These are phyloP conservation scores for Osmoderma eremita DNA, from an alignment of 2,888 invertebrate genomes.

Conservation along the genomic window DNA sequence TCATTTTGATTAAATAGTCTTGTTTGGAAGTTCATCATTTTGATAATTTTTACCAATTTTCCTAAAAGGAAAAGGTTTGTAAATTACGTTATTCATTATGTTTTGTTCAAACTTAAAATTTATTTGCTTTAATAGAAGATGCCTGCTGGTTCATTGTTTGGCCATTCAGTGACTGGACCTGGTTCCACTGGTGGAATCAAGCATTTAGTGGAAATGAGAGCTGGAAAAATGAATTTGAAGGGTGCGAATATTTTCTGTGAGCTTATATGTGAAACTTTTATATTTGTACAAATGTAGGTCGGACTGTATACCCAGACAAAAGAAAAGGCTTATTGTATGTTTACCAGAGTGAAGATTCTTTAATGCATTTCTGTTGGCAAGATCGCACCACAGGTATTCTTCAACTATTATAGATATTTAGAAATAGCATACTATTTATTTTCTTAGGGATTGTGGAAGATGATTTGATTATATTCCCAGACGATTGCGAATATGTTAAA, in stretches of 20 bases:
- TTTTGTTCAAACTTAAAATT: background rate
- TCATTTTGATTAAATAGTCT: background rate
- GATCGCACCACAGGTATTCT: slow-evolving; percentile 80
- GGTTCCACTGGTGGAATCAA: slow-evolving; percentile 85
- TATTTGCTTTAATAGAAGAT: slow-evolving; percentile 57
- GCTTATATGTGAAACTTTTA: background rate
- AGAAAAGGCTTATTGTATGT: slow-evolving; percentile 95
- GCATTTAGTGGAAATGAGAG: slow-evolving; percentile 93
- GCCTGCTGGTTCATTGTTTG: slow-evolving; percentile 78
- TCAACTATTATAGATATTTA: background rate
- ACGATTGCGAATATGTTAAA: slow-evolving; percentile 96
- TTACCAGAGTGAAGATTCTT: slow-evolving; percentile 94
- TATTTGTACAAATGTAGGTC: slow-evolving; percentile 51
- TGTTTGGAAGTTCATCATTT: background rate
- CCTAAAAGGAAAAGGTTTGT: slow-evolving; percentile 12
- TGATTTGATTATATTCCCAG: slow-evolving; percentile 97
- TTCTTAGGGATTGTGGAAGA: slow-evolving; percentile 86
- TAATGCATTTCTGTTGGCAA: slow-evolving; percentile 99
- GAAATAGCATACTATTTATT: background rate
- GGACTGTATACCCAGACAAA: slow-evolving; percentile 93
- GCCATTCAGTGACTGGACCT: slow-evolving; percentile 78
- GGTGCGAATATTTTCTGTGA: slow-evolving; percentile 65
- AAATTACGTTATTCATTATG: background rate
- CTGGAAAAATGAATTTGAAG: slow-evolving; percentile 95
- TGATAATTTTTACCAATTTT: slow-evolving; percentile 12